A percentile compares a stretch with the other conserved stretches of the same genome.
phyloP scores from a whole-genome alignment of 2,888 invertebrate genomes.

The Cantharis rufa region DNA sequence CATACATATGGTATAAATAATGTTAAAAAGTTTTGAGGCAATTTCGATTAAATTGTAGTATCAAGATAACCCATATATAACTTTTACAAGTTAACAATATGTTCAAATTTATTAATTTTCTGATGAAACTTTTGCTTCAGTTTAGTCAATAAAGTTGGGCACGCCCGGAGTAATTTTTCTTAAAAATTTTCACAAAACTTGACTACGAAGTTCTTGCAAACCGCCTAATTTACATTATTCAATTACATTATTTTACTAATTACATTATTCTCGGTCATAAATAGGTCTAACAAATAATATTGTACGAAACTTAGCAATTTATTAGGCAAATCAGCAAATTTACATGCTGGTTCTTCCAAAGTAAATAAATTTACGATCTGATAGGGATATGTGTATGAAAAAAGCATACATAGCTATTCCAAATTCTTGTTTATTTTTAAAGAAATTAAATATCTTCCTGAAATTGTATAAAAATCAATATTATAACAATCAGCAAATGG shows the following conservation, averaged over 20 bases:
- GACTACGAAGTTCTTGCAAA: background rate
- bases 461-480: background rate
- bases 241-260: too few species aligned
- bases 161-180: background rate
- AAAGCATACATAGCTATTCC: too few species aligned
- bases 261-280: too few species aligned
- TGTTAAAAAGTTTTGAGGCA: background rate
- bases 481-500: background rate
- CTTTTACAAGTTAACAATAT: background rate
- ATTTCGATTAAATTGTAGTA: background rate
- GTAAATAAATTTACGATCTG: too few species aligned
- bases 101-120: background rate
- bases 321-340: too few species aligned
- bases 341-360: too few species aligned
- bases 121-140: background rate
- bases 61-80: background rate
- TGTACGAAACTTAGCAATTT: too few species aligned
- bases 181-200: background rate
- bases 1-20: background rate
- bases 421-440: background rate
- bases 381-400: background rate
- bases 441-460: background rate
- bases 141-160: background rate
- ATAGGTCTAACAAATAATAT: too few species aligned
- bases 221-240: background rate